These are phyloP conservation scores for Portevinia maculata DNA, from an alignment of 2,888 invertebrate genomes.

Conservation along the genomic window DNA sequence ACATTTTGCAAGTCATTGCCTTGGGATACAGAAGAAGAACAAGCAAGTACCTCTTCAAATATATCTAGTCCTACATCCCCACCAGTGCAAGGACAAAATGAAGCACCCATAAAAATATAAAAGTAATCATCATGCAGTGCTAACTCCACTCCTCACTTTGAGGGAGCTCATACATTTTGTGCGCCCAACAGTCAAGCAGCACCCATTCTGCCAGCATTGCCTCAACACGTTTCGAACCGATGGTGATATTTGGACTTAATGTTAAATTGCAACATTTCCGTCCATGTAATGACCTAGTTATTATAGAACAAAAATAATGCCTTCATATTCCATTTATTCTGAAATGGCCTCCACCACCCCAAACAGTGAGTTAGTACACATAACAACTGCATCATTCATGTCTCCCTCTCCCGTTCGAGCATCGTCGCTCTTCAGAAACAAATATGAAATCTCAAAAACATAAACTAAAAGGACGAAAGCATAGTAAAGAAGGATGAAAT, in stretches of 20 bases:
- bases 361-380: neutral
- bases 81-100: constrained; percentile 21
- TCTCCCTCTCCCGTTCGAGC: neutral
- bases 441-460: constrained; percentile 70
- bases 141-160: constrained; percentile 35
- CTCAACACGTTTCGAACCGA: constrained; percentile 13
- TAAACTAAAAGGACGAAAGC: constrained; percentile 62
- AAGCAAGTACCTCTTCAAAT: constrained; percentile 32
- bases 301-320: constrained; percentile 70
- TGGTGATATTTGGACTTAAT: constrained; percentile 63
- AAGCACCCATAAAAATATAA: constrained; percentile 34
- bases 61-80: neutral
- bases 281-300: constrained; percentile 72
- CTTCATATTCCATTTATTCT: constrained; percentile 67
- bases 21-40: constrained; percentile 12
- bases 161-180: constrained; percentile 31
- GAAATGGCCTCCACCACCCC: constrained; percentile 49
- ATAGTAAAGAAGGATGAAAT: constrained; percentile 37
- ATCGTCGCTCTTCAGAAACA: constrained; percentile 55
- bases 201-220: constrained; percentile 28
- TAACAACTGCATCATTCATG: constrained; percentile 62
- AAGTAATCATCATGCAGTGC: constrained; percentile 44
- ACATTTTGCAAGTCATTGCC: constrained; percentile 67
- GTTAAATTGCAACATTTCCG: constrained; percentile 71
- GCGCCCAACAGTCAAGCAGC: constrained; percentile 1